Base-by-base conservation (phyloP, 2,888 invertebrate genomes). In the Vanessa cardui region DNA sequence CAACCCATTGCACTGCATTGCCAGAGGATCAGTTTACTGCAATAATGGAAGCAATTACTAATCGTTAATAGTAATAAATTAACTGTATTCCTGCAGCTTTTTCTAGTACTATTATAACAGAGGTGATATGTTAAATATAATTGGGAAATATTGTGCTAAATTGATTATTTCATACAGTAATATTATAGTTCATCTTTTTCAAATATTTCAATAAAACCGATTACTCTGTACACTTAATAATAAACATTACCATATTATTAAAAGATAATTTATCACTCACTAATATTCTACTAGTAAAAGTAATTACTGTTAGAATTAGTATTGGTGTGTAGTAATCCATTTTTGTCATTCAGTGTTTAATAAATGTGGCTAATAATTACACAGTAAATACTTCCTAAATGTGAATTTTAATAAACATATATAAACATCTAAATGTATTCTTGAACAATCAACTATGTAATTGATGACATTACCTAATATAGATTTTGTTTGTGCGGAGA, bases 1-100 rank as follows among this genome's bases (percentile, higher is more conserved):
- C 98, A 0, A 95, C 96, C 2, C 99, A 99, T 86, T 98, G 98
- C 91, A 95, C 96, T 8, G 97, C 96, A 33, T 91, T 99, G 69
- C 96, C 97, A 0, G 89, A 93, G 6, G 94, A 95, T 8, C 84
- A 85, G 54, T 94, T 94, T 69, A 72, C 75, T 9, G 60, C 72
- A 21, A 62, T 76, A 52, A 74, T 76, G 74, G 61, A 72, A 44
- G n/a, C 39, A 31, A 68, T 70, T 31, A 63, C 31, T 15, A 66
- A 56, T 56, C 18, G 18, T 56, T 39, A 56, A 39, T 9, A 50
- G 9, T 21, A 6, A 12, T 50, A 6, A 54, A 31, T 2, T n/a
- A 31, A 26, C 15, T 20, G 0, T 52, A 31, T 54, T 15, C 26
- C 16, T 31, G 26, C 52, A 52, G 26, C 26, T 31, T 26, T 31